These are phyloP conservation scores for Monochamus saltuarius DNA, from an alignment of 1,140 invertebrate genomes.

Conservation along the genomic window DNA sequence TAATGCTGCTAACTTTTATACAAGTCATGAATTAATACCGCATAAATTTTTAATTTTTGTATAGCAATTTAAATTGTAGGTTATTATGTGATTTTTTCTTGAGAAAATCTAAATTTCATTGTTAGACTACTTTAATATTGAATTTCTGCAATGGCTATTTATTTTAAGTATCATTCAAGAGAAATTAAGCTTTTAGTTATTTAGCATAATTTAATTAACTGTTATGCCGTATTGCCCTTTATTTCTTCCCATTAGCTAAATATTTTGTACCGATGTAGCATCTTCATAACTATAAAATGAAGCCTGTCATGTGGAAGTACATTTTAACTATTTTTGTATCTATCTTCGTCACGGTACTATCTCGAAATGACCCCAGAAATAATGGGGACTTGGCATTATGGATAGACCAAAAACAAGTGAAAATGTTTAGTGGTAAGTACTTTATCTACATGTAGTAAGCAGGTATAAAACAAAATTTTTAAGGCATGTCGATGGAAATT, in stretches of 20 bases:
- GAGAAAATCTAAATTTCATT: slow-evolving; percentile 3
- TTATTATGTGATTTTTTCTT: neutral
- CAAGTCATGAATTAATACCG: too few species aligned
- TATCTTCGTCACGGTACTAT: slow-evolving; percentile 19
- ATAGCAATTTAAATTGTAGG: slow-evolving; percentile 10
- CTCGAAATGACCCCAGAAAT: slow-evolving; percentile 45
- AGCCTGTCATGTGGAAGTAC: slow-evolving; percentile 31
- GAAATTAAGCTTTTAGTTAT: slow-evolving; percentile 25
- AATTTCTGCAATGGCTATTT: slow-evolving; percentile 10
- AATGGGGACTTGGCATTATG: slow-evolving; percentile 76
- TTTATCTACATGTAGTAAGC: neutral
- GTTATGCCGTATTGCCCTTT: neutral
- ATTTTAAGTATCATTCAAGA: slow-evolving; percentile 21
- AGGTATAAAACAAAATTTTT: slow-evolving; percentile 10
- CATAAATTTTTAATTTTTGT: neutral
- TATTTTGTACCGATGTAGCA: neutral
- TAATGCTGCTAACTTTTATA: too few species aligned
- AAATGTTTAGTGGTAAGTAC: slow-evolving; percentile 82
- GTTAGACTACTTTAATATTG: slow-evolving; percentile 5
- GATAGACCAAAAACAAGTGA: slow-evolving; percentile 86
- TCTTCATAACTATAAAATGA: slow-evolving; percentile 8
- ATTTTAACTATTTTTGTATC: slow-evolving; percentile 26
- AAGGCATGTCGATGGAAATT: slow-evolving; percentile 84
- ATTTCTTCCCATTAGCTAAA: neutral
- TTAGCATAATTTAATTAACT: neutral